Base-by-base conservation (phyloP, 2,797 vertebrate genomes). In the Urophycis tenuis region DNA sequence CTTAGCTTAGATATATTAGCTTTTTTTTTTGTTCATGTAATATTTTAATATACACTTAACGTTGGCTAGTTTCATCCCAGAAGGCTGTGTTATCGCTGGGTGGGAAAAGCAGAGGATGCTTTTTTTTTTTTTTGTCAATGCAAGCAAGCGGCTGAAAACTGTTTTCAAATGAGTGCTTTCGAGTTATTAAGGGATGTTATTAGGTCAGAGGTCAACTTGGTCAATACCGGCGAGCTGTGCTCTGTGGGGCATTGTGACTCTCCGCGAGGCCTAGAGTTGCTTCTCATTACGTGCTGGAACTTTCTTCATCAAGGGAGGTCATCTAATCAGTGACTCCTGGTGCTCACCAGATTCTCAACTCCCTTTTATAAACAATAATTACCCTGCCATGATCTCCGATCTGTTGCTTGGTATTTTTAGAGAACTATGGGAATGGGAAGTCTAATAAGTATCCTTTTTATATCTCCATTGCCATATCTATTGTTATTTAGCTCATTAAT, bases 261-360 rank as follows among this genome's bases (percentile, higher is more conserved):
- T 29, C n/a, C n/a, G 22, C 9, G 60, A 64, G 60, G 12, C 39
- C 31, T 36, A 30, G 17, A 35, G 76, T 17, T 73, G 29, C 77
- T 75, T 72, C 75, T 85, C 78, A 84, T 83, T 78, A 80, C 35
- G 76, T 36, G 73, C 72, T 60, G 75, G 70, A 72, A 75, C 75
- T 84, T 64, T 74, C 80, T 81, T 79, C 79, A 82, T 84, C 73
- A 39, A 71, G 39, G 72, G 71, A 45, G 30, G 74, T 77, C 49
- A 53, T 72, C 41, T 19, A 49, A 11, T 49, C 10, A 29, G 25
- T 60, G 41, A 64, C 53, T 32, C 53, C 22, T 12, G 53, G 30
- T 76, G 36, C 74, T 41, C 31, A 71, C 29, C 34, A 22, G 29
- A 15, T 71, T 39, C 33, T 72, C 10, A 17, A 9, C 10, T 34